These are phyloP conservation scores for Octomys mimax DNA, from an alignment of 2,797 vertebrate genomes.

Conservation along the genomic window DNA sequence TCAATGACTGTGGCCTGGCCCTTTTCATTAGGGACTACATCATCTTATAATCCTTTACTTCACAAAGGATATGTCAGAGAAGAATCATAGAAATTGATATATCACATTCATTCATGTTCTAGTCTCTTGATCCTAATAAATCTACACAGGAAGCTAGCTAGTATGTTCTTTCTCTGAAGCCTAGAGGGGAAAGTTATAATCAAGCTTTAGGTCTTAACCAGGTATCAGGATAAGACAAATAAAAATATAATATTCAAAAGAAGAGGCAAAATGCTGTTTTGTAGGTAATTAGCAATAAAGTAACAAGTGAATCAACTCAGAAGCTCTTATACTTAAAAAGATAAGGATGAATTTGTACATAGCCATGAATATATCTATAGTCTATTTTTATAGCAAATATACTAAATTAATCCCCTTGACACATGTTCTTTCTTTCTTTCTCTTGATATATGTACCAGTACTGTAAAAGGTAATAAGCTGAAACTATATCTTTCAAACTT, in stretches of 20 bases:
- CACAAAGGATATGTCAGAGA: neutral
- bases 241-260: neutral
- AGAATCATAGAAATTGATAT: neutral
- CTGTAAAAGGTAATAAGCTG: neutral
- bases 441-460: neutral
- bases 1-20: neutral
- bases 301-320: neutral
- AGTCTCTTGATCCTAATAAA: neutral
- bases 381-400: neutral
- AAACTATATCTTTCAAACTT: neutral
- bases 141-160: neutral
- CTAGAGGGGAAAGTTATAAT: neutral
- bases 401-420: neutral
- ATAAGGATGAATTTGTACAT: neutral
- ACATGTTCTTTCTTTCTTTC: neutral
- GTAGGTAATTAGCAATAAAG: neutral
- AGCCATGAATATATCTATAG: neutral
- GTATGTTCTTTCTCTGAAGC: neutral
- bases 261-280: neutral
- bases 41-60: neutral
- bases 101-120: neutral
- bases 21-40: neutral
- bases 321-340: slow-evolving; percentile 7
- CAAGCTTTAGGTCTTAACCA: neutral
- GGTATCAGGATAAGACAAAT: neutral